A percentile compares a stretch with the other conserved stretches of the same genome.
Evolutionary conservation across 1,140 invertebrate genomes (phyloP).

Genomic region (Drosophila persimilis): DNA sequence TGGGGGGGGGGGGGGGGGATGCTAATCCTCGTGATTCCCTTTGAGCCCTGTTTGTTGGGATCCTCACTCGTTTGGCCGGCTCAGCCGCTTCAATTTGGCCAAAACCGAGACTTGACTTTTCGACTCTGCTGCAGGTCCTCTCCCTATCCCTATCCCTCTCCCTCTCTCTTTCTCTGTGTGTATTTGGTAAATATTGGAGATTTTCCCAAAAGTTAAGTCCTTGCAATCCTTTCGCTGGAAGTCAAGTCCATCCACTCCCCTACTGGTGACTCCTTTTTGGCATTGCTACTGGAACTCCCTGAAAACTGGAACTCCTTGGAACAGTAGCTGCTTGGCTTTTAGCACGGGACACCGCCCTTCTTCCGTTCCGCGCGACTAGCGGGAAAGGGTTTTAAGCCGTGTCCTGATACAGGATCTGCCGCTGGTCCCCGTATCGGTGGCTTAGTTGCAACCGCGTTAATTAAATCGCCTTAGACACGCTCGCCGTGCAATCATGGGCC

Average conservation of each 20-base stretch:
- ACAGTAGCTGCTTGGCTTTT: slow-evolving; percentile 70
- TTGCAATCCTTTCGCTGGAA: slow-evolving; percentile 68
- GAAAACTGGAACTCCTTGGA: slow-evolving; percentile 3
- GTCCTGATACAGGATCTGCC: slow-evolving; percentile 15
- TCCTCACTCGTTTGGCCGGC: slow-evolving; percentile 27
- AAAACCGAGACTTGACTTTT: slow-evolving; percentile 64
- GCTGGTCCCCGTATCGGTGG: slow-evolving; percentile 13
- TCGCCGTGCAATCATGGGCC: slow-evolving; percentile 45
- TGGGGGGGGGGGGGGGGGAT: too few species aligned
- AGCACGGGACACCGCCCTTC: slow-evolving; percentile 54
- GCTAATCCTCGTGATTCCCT: too few species aligned
- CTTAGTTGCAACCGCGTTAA: slow-evolving; percentile 78
- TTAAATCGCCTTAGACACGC: slow-evolving; percentile 81
- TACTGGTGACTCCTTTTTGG: neutral
- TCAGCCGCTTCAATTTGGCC: slow-evolving; percentile 41
- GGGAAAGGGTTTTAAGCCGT: slow-evolving; percentile 60
- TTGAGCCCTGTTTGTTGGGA: slow-evolving; percentile 11
- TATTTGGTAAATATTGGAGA: slow-evolving; percentile 78
- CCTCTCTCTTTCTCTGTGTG: neutral
- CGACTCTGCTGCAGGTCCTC: slow-evolving; percentile 44
- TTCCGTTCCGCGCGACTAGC: slow-evolving; percentile 2
- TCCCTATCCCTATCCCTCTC: neutral
- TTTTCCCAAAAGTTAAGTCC: slow-evolving; percentile 56
- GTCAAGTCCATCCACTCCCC: slow-evolving; percentile 28
- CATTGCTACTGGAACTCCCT: too few species aligned